Percentiles rank a stretch among this genome's conserved stretches.
These are phyloP conservation scores for Arge pagana DNA, from an alignment of 2,888 invertebrate genomes.

Conservation along the genomic window DNA sequence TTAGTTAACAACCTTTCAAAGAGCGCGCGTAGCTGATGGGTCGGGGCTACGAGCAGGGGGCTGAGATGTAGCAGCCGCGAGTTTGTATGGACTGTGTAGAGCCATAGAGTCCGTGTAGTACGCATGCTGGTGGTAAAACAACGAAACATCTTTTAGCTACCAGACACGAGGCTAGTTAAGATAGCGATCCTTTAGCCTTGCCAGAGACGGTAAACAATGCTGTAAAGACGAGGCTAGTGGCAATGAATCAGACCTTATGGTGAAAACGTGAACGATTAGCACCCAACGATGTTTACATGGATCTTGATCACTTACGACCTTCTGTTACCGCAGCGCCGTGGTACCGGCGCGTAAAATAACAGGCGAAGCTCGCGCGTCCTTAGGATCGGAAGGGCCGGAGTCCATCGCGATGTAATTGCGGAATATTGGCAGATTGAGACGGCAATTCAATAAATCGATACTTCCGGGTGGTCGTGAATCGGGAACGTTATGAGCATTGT, in stretches of 20 bases:
- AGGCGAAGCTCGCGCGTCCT: not conserved
- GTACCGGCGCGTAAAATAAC: constrained; percentile 1
- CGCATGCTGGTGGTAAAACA: constrained; percentile 10
- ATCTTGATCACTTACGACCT: constrained; percentile 32
- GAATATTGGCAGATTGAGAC: constrained; percentile 38
- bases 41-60: not conserved
- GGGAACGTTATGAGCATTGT: no score
- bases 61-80: not conserved
- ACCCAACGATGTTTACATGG: constrained; percentile 50
- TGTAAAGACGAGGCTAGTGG: constrained; percentile 49
- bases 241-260: constrained; percentile 53
- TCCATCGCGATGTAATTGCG: constrained; percentile 40
- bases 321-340: constrained; percentile 22
- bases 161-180: constrained; percentile 51
- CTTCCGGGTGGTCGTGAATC: constrained; percentile 42
- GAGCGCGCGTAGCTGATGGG: not conserved
- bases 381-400: constrained; percentile 16
- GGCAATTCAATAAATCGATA: constrained; percentile 38
- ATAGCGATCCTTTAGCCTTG: constrained; percentile 47
- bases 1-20: constrained; percentile 49
- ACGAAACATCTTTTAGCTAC: constrained; percentile 37
- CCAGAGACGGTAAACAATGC: constrained; percentile 45
- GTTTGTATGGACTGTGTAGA: constrained; percentile 22
- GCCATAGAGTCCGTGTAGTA: constrained; percentile 14
- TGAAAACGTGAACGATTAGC: constrained; percentile 58